phyloP scores from a whole-genome alignment of 2,113 vertebrate genomes.

The Conger conger region DNA sequence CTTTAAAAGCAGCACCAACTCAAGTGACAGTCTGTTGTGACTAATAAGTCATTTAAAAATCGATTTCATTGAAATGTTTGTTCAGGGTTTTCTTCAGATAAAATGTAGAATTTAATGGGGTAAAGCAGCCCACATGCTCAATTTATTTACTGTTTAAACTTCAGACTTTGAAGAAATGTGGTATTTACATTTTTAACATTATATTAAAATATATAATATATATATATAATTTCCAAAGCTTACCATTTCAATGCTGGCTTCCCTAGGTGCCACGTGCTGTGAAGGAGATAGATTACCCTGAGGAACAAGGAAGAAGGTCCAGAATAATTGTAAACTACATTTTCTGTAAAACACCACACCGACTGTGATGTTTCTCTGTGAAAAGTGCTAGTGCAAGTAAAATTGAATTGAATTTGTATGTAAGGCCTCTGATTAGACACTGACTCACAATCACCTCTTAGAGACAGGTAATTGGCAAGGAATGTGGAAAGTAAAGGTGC shows the following conservation, averaged over 20 bases:
- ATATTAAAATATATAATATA: no score
- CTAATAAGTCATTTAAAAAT: no score
- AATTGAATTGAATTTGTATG: background rate
- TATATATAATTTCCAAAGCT: background rate
- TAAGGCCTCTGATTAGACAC: background rate
- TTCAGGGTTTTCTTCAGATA: background rate
- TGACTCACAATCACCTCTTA: background rate
- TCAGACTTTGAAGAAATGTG: background rate
- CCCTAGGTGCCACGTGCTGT: constrained; percentile 6
- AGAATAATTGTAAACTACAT: background rate
- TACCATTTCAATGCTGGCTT: constrained; percentile 20
- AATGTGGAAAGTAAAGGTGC: background rate
- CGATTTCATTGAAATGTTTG: no score
- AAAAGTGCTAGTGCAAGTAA: background rate
- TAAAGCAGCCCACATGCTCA: no score
- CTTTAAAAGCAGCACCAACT: background rate
- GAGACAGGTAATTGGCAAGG: background rate
- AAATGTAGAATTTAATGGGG: no score
- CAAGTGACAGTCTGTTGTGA: no score
- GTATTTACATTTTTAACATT: no score
- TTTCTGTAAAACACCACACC: background rate
- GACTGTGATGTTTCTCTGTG: background rate
- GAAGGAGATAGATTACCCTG: background rate
- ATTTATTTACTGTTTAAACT: background rate
- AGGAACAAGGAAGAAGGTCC: background rate